These are phyloP conservation scores for Cyclura pinguis DNA, from an alignment of 2,797 vertebrate species.

Conservation along the genomic window DNA sequence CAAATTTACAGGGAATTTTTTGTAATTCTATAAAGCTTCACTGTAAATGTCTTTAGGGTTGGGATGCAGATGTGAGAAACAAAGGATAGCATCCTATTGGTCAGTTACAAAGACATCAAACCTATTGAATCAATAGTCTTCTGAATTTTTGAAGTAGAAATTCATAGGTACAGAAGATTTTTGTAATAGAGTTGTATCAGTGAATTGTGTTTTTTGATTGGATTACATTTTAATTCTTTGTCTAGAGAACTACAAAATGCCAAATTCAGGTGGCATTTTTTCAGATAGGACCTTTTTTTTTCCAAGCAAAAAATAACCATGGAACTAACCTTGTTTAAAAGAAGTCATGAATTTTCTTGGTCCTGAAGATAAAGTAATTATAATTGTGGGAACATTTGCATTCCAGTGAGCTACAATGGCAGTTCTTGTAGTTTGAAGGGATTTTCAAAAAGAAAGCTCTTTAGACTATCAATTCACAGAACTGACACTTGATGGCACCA, in stretches of 20 bases:
- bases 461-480: conserved; percentile 13
- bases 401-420: neutral
- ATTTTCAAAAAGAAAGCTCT: neutral
- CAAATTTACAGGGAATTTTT: neutral
- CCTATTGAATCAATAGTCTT: conserved; percentile 10
- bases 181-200: fast-evolving
- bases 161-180: neutral
- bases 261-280: neutral
- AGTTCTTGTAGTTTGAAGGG: neutral
- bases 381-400: neutral
- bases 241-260: neutral
- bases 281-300: no score
- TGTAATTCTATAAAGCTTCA: neutral
- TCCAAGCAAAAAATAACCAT: neutral
- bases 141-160: conserved; percentile 11
- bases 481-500: conserved; percentile 39
- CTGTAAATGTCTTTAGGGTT: neutral
- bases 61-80: neutral
- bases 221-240: neutral
- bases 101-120: no score
- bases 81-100: neutral
- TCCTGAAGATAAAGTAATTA: neutral
- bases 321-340: neutral
- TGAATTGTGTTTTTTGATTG: neutral
- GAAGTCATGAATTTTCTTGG: neutral